phyloP scores from a whole-genome alignment of 2,797 vertebrate genomes.

The Erethizon dorsatum region DNA sequence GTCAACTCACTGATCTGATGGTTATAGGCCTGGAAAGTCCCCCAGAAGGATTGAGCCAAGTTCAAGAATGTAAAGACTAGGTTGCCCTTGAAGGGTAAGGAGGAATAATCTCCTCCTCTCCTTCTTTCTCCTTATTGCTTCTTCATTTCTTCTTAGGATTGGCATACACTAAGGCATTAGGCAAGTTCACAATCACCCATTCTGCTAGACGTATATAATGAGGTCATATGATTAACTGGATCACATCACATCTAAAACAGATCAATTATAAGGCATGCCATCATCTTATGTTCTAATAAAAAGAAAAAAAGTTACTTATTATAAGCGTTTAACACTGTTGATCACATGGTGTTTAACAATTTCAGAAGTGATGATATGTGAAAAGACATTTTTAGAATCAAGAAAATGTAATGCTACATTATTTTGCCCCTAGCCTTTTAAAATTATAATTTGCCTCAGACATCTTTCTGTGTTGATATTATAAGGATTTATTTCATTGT shows the following conservation, averaged over 20 bases:
- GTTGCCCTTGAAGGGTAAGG: background rate
- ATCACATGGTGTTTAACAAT: background rate
- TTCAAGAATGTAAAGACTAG: background rate
- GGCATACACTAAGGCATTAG: background rate
- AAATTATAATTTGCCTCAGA: slow-evolving; percentile 17
- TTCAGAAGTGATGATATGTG: background rate
- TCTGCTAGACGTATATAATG: background rate
- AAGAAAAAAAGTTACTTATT: background rate
- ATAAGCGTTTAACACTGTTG: background rate
- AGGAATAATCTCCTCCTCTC: background rate
- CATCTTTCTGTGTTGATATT: slow-evolving; percentile 5
- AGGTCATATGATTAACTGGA: background rate
- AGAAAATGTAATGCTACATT: background rate
- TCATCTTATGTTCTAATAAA: background rate
- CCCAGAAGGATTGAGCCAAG: background rate
- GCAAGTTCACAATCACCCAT: background rate
- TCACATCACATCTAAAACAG: background rate
- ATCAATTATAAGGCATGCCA: background rate
- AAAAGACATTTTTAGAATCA: slow-evolving; percentile 18
- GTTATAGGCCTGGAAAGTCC: background rate
- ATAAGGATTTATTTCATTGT: background rate
- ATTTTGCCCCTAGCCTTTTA: background rate
- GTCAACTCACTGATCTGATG: background rate
- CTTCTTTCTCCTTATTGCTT: background rate
- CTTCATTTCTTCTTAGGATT: background rate